These are phyloP conservation scores for Neodiprion virginianus DNA, from an alignment of 1,140 invertebrate genomes.

Conservation along the genomic window DNA sequence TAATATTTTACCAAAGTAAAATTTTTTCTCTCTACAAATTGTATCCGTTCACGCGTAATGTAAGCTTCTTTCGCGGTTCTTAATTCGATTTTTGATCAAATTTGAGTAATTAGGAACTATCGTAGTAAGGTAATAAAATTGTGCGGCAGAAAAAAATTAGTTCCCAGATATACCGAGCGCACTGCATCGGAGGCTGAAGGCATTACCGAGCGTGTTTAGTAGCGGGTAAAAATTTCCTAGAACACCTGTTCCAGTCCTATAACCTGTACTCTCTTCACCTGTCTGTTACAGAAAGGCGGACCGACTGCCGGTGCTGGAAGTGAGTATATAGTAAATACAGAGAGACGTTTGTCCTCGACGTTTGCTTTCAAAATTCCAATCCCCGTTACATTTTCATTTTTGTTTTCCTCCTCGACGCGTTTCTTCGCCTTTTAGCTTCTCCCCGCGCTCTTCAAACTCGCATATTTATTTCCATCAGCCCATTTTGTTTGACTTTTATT, in stretches of 20 bases:
- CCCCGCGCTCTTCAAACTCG: background rate
- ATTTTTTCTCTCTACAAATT: too few relatives aligned
- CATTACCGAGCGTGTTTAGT: constrained; percentile 14
- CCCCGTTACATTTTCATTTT: background rate
- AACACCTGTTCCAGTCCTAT: constrained; percentile 18
- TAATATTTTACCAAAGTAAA: too few relatives aligned
- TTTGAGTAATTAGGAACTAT: too few relatives aligned
- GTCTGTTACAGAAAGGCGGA: constrained; percentile 47
- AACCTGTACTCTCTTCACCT: constrained; percentile 27
- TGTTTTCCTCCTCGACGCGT: background rate
- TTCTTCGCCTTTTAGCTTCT: background rate
- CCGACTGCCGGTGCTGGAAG: constrained; percentile 36
- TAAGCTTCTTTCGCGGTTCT: too few relatives aligned
- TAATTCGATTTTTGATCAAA: too few relatives aligned
- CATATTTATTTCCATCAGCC: background rate
- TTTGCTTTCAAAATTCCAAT: background rate
- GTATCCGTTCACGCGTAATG: too few relatives aligned
- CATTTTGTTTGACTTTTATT: constrained; percentile 4
- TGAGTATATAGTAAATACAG: constrained; percentile 29
- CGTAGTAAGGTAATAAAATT: too few relatives aligned
- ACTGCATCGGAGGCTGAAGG: constrained; percentile 22
- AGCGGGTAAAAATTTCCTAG: constrained; percentile 12
- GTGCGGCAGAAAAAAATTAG: too few relatives aligned
- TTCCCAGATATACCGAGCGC: background rate
- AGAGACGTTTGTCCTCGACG: too few relatives aligned